A percentile compares a stretch with the other conserved stretches of the same genome.
These are phyloP conservation scores for Siniperca obscura DNA, from an alignment of 2,797 vertebrate genomes.

Conservation along the genomic window DNA sequence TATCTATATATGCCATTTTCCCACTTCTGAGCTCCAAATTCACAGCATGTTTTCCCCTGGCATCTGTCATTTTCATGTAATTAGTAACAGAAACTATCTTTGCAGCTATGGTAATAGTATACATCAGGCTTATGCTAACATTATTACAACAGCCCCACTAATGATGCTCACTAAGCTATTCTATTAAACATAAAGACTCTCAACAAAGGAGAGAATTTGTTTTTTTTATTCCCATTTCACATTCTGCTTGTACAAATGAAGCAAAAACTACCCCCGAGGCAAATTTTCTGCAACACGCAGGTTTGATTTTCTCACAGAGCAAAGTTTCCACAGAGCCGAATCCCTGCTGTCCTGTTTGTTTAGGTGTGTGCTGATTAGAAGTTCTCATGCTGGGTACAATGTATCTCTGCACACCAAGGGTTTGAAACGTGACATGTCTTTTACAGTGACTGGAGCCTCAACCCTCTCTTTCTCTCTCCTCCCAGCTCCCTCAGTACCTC, in stretches of 20 bases:
- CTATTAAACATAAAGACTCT: conserved; percentile 70
- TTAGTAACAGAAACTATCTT: conserved; percentile 47
- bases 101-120: conserved; percentile 36
- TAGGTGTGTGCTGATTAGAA: conserved; percentile 89
- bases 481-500: conserved; percentile 55
- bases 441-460: conserved; percentile 75
- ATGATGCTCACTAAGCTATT: conserved; percentile 63
- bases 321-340: conserved; percentile 81
- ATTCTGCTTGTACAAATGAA: conserved; percentile 73
- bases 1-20: not conserved
- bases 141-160: conserved; percentile 62
- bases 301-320: conserved; percentile 87
- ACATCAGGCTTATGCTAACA: conserved; percentile 70
- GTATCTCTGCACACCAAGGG: conserved; percentile 75
- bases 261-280: conserved; percentile 69
- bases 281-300: conserved; percentile 78
- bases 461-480: conserved; percentile 44
- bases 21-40: conserved; percentile 4
- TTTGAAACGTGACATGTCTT: conserved; percentile 83
- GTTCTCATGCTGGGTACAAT: conserved; percentile 86
- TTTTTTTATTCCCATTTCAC: conserved; percentile 69
- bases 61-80: conserved; percentile 54
- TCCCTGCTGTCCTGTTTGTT: conserved; percentile 87
- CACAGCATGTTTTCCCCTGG: conserved; percentile 1
- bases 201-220: conserved; percentile 53